These are phyloP conservation scores for Erebia ligea DNA, from an alignment of 2,888 invertebrate species.

Conservation along the genomic window DNA sequence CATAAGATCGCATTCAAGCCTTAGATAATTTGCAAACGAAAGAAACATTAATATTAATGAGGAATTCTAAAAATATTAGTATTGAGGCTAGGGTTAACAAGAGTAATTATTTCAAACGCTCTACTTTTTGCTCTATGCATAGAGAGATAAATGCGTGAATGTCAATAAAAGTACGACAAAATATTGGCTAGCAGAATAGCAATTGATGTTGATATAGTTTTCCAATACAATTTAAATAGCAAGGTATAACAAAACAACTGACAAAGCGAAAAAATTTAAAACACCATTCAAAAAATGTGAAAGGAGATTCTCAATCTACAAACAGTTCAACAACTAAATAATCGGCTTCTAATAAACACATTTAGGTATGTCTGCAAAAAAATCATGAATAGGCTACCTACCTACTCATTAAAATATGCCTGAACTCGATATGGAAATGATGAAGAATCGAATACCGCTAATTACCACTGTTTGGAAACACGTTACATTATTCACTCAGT, in stretches of 20 bases:
- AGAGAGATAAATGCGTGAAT: too few species aligned
- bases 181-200: too few species aligned
- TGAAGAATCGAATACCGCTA: constrained; percentile 6
- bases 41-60: not conserved
- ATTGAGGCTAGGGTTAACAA: not conserved
- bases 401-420: constrained; percentile 17
- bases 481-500: constrained; percentile 21
- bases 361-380: not conserved
- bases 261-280: too few species aligned
- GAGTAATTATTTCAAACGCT: not conserved
- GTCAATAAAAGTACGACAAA: too few species aligned
- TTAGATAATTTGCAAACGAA: not conserved
- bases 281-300: not conserved
- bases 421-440: constrained; percentile 15
- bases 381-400: not conserved
- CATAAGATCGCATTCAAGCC: not conserved
- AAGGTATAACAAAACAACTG: not conserved
- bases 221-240: too few species aligned
- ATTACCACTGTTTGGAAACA: constrained; percentile 17
- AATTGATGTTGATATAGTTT: too few species aligned
- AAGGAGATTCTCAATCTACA: not conserved
- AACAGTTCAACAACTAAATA: not conserved
- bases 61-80: not conserved
- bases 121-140: not conserved
- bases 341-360: not conserved